Base-by-base conservation (phyloP, 2,113 vertebrate genomes). In the Cynoglossus semilaevis region DNA sequence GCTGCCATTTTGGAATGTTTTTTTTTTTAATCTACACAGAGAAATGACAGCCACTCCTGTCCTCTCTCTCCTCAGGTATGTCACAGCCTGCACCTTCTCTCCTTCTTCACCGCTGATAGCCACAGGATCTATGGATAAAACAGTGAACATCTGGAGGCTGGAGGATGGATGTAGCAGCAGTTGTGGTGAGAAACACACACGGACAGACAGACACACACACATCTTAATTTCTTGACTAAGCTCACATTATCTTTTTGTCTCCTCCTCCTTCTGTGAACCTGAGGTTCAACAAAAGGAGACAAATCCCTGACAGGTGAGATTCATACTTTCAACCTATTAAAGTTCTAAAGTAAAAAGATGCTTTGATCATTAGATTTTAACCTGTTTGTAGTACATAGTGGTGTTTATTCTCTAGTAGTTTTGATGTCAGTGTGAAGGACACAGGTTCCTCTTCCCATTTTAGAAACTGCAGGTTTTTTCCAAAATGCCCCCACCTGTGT, bases 71-170 rank as follows among this genome's bases (percentile, higher is more conserved):
- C 13, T 69, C 84, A 99, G 97, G 62, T 97, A 99, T 0, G 95
- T 99, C 79, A 98, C 97, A 8, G 89, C 94, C 0, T 98, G 95
- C 81, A 88, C 91, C 58, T 95, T 97, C 88, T 94, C 94, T 76
- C 92, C 93, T 1, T 68, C n/a, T 15, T 63, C 81, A 14, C 89
- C 89, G 3, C 83, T 98, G 55, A 91, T 99, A 47, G 96, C 96
- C 52, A 96, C 95, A 6, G 96, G 96, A 60, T 98, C 97, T 14
- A 99, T 99, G 97, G 96, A 99, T 80, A 99, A 97, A 87, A 95
- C 91, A 1, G 94, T 98, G 53, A 94, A 91, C 41, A 87, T 99
- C 79, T 99, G 97, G 96, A 93, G 89, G 18, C 70, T 98, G 69
- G 94, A 94, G 68, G 72, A 78, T 9, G 83, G 89, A 64, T 29